Base-by-base conservation (phyloP, 53 echinoderm and acorn worm species). In the Patiria pectinifera region DNA sequence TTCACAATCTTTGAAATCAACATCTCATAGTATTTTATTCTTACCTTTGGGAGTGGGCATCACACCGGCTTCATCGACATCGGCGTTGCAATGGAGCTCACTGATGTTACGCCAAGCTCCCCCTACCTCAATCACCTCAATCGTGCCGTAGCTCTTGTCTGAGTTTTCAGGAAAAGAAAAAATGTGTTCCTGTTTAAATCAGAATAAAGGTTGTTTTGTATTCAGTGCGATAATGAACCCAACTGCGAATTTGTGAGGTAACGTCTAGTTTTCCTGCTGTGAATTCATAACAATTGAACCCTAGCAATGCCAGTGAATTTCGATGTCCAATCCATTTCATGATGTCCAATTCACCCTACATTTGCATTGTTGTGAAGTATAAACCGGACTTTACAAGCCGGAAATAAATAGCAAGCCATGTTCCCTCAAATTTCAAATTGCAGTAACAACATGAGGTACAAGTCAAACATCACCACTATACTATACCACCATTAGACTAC, bases 71-170 rank as follows among this genome's bases (percentile, higher is more conserved):
- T 66, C 92, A 66, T 63, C 59, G 9, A 66, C 70, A 9, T 59
- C 76, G 45, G 49, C 49, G 21, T 83, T 87, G 48, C 83, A 69
- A 45, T 62, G 21, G 6, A 82, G 62, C 45, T 91, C 92, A 66
- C 78, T 75, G 47, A 82, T 82, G 5, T 85, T 79, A 82, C 92
- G 91, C 96, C 94, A 94, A 2, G 93, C 94, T 45, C 96, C 95
- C 23, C 96, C 86, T 6, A 95, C 93, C 53, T 95, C 94, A 46
- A 94, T 96, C 85, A 94, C 94, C 45, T 96, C 94, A 69, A 96
- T 72, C 19, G 92, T 91, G 71, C 96, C 94, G 77, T 91, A 92
- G 15, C 80, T 89, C 61, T 96, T 93, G 22, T 96, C 96, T 96
- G 92, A 35, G 88, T 74, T 63, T 58, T 19, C 18, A 66, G 45